Base-by-base conservation (phyloP, 2,797 vertebrate genomes). In the Rhinatrema bivittatum region DNA sequence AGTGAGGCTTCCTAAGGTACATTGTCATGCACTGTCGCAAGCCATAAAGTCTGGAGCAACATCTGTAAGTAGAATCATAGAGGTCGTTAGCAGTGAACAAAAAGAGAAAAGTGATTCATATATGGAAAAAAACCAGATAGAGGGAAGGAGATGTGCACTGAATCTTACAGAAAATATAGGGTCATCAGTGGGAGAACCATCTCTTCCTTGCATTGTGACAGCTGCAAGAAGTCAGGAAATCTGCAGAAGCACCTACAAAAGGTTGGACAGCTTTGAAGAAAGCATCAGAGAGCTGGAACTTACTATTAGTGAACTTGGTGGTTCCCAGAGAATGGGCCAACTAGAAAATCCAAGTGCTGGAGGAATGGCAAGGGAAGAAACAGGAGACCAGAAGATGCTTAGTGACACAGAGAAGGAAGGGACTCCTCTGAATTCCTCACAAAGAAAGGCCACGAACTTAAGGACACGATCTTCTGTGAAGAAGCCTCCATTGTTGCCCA, bases 231-330 rank as follows among this genome's bases (percentile, higher is more conserved):
- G 46, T 7, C 56, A 65, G 27, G 85, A 88, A 45, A 73, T 93
- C 37, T 79, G 66, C 1, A 68, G 37, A 42, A 86, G 68, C 53
- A 84, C 89, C 0, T 93, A 84, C 65, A 74, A 55, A 60, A 73
- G 76, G 2, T 64, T 92, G 66, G 90, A 92, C 59, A 94, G 89
- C 65, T 76, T 97, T 59, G 93, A 98, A 60, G 93, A 99, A 62
- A 96, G 85, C 0, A 91, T 98, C 41, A 76, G 72, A 3, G 86
- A 93, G 65, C 78, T 98, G 65, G 93, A 98, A 55, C 84, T 83
- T 45, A 87, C 90, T 32, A 72, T 98, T 61, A 83, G 70, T 16
- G 84, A 93, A 72, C 86, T 97, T 63, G 62, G 84, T 22, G 65
- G 72, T 25, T 80, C 84, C 14, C 59, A 83, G 4, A 33, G 30